Conservation (phyloP, 2,888 invertebrate species). For the Ophion ventricosus region DNA sequence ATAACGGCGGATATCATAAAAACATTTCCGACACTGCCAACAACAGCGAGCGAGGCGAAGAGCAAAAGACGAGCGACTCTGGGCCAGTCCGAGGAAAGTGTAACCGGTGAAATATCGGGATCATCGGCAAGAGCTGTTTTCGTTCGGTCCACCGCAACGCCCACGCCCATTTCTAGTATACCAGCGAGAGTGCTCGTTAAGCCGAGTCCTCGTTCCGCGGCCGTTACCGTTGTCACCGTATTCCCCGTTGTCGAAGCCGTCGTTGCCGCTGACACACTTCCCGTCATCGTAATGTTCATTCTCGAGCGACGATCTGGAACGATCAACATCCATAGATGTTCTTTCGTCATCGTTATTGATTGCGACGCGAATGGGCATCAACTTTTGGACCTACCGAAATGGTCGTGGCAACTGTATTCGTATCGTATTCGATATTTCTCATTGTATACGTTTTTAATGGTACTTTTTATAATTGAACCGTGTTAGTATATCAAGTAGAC, state of each 20-base stretch:
- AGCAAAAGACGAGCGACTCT: constrained; percentile 87
- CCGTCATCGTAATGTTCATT: constrained; percentile 70
- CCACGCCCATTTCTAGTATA: constrained; percentile 72
- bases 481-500: too few species aligned
- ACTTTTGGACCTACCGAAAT: too few species aligned
- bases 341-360: background rate
- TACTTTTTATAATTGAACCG: too few species aligned
- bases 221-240: constrained; percentile 41
- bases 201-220: constrained; percentile 57
- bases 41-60: constrained; percentile 86
- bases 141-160: constrained; percentile 73
- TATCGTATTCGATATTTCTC: too few species aligned
- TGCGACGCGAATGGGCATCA: too few species aligned
- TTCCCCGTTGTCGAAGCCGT: constrained; percentile 48
- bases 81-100: constrained; percentile 88
- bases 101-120: constrained; percentile 87
- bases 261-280: constrained; percentile 55
- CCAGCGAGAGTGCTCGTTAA: constrained; percentile 70
- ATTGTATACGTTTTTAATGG: too few species aligned
- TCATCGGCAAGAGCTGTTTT: constrained; percentile 71
- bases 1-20: constrained; percentile 91
- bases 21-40: constrained; percentile 90
- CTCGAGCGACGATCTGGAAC: constrained; percentile 44
- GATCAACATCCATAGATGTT: background rate
- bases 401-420: too few species aligned